Evolutionary conservation across 2,888 invertebrate genomes (phyloP), one percentile per base, ranked within the genome.

Genomic region (Lamellibrachia columna): DNA sequence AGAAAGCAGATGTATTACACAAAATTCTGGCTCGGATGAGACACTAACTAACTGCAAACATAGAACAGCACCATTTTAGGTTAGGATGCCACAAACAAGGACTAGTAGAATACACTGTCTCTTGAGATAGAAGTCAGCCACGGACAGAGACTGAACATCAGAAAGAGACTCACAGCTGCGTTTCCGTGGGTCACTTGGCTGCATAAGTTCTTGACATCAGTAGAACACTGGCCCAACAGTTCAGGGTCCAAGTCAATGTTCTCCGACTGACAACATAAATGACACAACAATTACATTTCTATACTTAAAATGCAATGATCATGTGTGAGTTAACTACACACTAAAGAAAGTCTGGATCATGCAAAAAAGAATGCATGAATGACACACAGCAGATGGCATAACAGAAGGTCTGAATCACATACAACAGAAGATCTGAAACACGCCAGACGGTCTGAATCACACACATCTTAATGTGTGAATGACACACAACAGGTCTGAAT

Each of bases 201-300:
- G 94, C 96, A 96, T 53, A 94, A 94, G 1, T 93, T 92, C 8
- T 94, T n/a, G 7, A 95, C 93, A 92, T 96, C 96, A 0, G n/a
- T 52, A 1, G 91, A 7, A 94, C 96, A 96, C 2, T 93, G 94
- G 7, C 93, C 90, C 53, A 95, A 92, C 93, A 97, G 94, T 53
- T 95, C 95, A n/a, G 97, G 96, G 94, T 97, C 97, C 22, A 97
- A 97, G 94, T 98, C 97, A 94, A 98, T 98, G 95, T 97, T 98
- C 97, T 99, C 99, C 94, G 98, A 97, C 96, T 99, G 98, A 93
- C 96, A 95, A 93, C 9, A 91, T 8, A 92, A 28, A 91, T 2
- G 1, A 55, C 52, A 52, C 1, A 40, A 6, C 52, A 90, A 22
- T 53, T 90, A 55, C 8, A 90, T 60, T 22, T 22, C 22, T 22